phyloP scores from a whole-genome alignment of 2,797 vertebrate species.

The Amblyraja radiata region DNA sequence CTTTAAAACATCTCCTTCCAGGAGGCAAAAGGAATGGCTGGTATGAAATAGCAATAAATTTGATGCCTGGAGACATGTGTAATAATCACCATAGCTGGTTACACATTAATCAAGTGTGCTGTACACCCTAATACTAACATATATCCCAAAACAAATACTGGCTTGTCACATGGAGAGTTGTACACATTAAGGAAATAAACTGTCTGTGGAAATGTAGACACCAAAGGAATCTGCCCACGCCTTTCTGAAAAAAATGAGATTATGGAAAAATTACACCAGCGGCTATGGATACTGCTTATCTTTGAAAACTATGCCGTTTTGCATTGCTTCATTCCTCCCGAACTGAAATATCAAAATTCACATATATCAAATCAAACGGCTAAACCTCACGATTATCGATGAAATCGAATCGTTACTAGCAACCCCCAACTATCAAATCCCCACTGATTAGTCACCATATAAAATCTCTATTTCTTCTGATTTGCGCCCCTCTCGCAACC shows the following conservation, averaged over 20 bases:
- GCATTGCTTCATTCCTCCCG: background rate
- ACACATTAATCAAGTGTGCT: background rate
- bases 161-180: background rate
- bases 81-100: background rate
- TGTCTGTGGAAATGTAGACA: background rate
- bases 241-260: background rate
- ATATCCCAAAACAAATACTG: background rate
- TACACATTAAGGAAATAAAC: conserved; percentile 6
- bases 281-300: conserved; percentile 8
- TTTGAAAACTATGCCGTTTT: background rate
- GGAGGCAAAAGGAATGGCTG: background rate
- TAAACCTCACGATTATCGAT: background rate
- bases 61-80: background rate
- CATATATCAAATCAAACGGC: background rate
- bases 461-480: background rate
- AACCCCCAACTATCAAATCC: background rate
- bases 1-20: conserved; percentile 7
- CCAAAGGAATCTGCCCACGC: conserved; percentile 15
- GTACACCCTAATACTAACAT: background rate
- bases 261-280: background rate
- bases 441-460: background rate
- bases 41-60: background rate
- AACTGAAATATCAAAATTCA: background rate
- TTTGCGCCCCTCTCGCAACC: background rate
- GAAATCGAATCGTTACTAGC: background rate